Evolutionary conservation across 1,140 invertebrate genomes (phyloP).

Genomic region (Calliopsis andreniformis): DNA sequence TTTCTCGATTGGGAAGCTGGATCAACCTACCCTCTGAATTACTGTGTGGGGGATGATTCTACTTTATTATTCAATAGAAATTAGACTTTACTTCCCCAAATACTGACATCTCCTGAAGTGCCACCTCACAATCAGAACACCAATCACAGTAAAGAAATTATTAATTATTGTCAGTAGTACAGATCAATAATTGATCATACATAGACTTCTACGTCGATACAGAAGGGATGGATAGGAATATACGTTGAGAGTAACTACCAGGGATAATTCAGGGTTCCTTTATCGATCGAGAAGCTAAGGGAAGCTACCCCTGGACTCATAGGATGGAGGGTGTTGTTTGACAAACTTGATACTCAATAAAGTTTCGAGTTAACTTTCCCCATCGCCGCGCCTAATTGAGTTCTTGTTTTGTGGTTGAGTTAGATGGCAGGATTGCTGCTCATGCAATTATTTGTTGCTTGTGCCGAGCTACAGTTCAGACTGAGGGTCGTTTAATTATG

Average conservation of each 20-base stretch:
- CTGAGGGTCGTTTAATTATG: background rate
- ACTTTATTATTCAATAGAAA: too few species aligned
- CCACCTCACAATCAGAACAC: too few species aligned
- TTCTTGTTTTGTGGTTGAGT: background rate
- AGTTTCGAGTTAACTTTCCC: conserved; percentile 21
- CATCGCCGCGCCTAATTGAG: conserved; percentile 19
- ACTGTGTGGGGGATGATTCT: too few species aligned
- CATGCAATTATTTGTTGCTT: conserved; percentile 8
- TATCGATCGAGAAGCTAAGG: background rate
- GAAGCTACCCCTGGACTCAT: background rate
- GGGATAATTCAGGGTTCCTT: background rate
- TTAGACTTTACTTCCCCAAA: too few species aligned
- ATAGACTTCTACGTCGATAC: background rate
- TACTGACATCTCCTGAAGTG: too few species aligned
- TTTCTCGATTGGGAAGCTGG: too few species aligned
- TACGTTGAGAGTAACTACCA: background rate
- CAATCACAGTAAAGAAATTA: too few species aligned
- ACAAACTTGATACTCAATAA: conserved; percentile 1
- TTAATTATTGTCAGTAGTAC: conserved; percentile 1
- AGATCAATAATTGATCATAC: background rate
- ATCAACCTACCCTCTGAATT: too few species aligned
- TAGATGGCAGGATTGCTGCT: background rate
- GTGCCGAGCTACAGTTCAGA: background rate
- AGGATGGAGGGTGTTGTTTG: background rate
- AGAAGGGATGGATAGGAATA: too few species aligned